Evolutionary conservation across 2,113 vertebrate genomes (phyloP), one percentile per base, ranked within the genome.

Genomic region (Apistogramma diplotaenia): DNA sequence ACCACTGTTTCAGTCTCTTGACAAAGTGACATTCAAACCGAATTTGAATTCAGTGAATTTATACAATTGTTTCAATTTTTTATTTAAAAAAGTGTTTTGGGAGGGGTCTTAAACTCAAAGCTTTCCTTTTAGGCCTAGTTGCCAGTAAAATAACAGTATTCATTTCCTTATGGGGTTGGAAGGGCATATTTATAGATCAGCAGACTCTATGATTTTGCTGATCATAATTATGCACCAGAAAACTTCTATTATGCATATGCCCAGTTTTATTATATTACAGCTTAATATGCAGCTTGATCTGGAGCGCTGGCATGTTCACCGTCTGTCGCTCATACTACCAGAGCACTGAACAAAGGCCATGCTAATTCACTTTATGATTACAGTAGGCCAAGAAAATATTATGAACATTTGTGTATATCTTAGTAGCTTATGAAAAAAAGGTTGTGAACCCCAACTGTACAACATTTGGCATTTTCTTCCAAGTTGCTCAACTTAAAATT

Each of bases 361-460:
- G 40, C 1, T 29, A 49, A 70, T 29, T 70, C 62, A 70, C 9
- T 49, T 70, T 43, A 0, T 29, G 25, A 70, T 29, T 49, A 70
- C 25, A 70, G 43, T 0, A 49, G 43, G 16, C 40, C 46, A 70
- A 70, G 40, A 70, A 70, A 46, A 67, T 23, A 19, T 4, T 27
- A 46, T 16, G 27, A 19, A 70, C 25, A 29, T 0, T 27, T 29
- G 13, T 49, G 3, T 8, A 49, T 37, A 21, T 35, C 2, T 61
- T 8, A 8, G 0, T 0, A 59, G n/a, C 3, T 13, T 18, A 29
- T 0, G 31, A 37, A 62, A 23, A 61, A 43, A 10, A 10, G 8
- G 4, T 65, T 43, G 13, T 43, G 61, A 65, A 43, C 1, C 35
- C 40, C 35, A 65, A 37, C 35, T 37, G 35, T 37, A 11, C 21